phyloP scores from a whole-genome alignment of 2,113 vertebrate species.

The Prunella fulvescens region DNA sequence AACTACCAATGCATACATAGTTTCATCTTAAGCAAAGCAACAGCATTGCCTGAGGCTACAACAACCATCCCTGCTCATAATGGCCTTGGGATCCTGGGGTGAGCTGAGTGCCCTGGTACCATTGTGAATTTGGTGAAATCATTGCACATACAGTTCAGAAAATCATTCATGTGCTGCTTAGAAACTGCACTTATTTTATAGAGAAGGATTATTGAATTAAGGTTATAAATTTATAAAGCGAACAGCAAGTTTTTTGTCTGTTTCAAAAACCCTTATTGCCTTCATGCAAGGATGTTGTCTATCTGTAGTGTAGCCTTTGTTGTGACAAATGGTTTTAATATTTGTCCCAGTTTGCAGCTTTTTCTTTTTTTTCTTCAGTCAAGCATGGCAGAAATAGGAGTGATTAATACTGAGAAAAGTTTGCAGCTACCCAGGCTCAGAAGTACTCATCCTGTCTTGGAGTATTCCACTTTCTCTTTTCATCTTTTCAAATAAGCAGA shows the following conservation, averaged over 20 bases:
- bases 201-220: not conserved
- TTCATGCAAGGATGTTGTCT: not conserved
- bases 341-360: not conserved
- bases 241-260: not conserved
- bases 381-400: not conserved
- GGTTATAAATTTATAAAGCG: not conserved
- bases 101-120: not conserved
- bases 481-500: not conserved
- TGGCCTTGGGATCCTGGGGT: not conserved
- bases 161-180: not conserved
- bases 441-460: not conserved
- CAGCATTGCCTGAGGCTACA: not conserved
- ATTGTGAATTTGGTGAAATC: not conserved
- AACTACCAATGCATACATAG: accelerated
- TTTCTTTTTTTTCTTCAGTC: not conserved
- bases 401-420: not conserved
- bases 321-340: not conserved
- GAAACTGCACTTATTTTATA: not conserved
- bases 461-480: not conserved
- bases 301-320: not conserved
- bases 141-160: not conserved
- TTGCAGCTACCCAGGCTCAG: not conserved
- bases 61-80: not conserved
- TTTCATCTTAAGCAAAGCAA: not conserved
- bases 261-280: not conserved